A percentile compares a stretch with the other conserved stretches of the same genome.
These are phyloP conservation scores for Lathamus discolor DNA, from an alignment of 2,113 vertebrate genomes.

Conservation along the genomic window DNA sequence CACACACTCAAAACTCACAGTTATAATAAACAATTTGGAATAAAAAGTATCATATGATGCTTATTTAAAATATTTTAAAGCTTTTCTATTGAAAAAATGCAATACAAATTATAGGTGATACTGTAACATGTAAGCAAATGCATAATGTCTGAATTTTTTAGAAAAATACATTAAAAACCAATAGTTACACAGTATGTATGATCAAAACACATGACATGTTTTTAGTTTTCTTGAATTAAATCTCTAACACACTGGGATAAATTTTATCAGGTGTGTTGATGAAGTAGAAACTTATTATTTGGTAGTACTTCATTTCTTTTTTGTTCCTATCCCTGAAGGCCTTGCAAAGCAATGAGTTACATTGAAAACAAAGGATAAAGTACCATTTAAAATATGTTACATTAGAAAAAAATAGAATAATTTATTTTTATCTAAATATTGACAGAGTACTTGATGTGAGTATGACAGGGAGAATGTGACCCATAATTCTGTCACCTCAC, in stretches of 20 bases:
- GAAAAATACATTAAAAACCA: fast-evolving
- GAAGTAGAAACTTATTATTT: not conserved
- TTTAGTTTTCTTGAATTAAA: not conserved
- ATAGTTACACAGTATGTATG: no score
- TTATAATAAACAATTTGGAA: not conserved
- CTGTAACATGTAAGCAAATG: not conserved
- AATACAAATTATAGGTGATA: not conserved
- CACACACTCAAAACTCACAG: not conserved
- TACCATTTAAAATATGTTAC: not conserved
- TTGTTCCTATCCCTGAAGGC: not conserved
- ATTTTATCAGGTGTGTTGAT: not conserved
- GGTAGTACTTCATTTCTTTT: not conserved
- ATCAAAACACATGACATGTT: not conserved
- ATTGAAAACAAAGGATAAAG: not conserved
- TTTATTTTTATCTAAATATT: not conserved
- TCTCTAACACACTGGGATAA: not conserved
- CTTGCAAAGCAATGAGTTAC: not conserved
- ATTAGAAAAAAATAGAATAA: not conserved
- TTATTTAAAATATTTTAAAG: not conserved
- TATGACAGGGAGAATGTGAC: not conserved
- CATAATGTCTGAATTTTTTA: not conserved
- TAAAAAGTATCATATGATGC: not conserved
- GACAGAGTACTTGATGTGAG: not conserved
- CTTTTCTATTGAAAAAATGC: not conserved
- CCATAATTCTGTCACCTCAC: not conserved